A percentile compares a stretch with the other conserved stretches of the same genome.
These are phyloP conservation scores for Dexiosoma caninum DNA, from an alignment of 2,888 invertebrate genomes.

Conservation along the genomic window DNA sequence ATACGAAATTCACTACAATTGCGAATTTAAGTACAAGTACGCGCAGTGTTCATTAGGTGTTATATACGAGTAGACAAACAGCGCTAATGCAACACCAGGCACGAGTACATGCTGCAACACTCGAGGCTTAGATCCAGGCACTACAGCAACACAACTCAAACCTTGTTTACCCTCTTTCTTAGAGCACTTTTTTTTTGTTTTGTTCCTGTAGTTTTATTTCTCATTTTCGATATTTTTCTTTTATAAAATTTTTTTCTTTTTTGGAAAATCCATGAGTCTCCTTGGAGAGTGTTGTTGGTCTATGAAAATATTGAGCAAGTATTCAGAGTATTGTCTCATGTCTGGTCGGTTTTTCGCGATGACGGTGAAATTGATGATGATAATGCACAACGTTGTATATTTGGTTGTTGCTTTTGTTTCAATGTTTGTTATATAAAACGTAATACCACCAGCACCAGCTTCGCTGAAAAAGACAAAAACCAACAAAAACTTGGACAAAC, in stretches of 20 bases:
- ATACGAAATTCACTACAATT: conserved; percentile 31
- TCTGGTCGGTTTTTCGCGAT: conserved; percentile 49
- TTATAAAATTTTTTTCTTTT: conserved; percentile 5
- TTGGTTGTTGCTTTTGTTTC: conserved; percentile 34
- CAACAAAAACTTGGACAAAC: conserved; percentile 8
- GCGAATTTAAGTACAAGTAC: conserved; percentile 8
- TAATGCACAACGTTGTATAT: conserved; percentile 42
- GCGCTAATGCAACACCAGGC: conserved; percentile 20
- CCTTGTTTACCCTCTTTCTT: conserved; percentile 41
- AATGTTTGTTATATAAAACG: conserved; percentile 43
- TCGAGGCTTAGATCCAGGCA: background rate
- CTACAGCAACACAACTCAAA: conserved; percentile 30
- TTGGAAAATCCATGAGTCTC: conserved; percentile 40
- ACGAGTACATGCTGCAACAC: background rate
- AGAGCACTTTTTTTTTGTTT: conserved; percentile 25
- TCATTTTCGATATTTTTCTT: background rate
- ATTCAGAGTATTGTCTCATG: conserved; percentile 52
- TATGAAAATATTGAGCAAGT: conserved; percentile 34
- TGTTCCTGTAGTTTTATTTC: conserved; percentile 4
- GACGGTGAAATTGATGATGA: conserved; percentile 49
- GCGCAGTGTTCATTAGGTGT: conserved; percentile 49
- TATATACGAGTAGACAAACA: conserved; percentile 44
- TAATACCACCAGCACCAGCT: conserved; percentile 27
- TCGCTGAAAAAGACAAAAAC: conserved; percentile 29
- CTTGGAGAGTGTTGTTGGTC: conserved; percentile 5